Conservation (phyloP, 2,888 invertebrate species). For the Odontothrips loti region DNA sequence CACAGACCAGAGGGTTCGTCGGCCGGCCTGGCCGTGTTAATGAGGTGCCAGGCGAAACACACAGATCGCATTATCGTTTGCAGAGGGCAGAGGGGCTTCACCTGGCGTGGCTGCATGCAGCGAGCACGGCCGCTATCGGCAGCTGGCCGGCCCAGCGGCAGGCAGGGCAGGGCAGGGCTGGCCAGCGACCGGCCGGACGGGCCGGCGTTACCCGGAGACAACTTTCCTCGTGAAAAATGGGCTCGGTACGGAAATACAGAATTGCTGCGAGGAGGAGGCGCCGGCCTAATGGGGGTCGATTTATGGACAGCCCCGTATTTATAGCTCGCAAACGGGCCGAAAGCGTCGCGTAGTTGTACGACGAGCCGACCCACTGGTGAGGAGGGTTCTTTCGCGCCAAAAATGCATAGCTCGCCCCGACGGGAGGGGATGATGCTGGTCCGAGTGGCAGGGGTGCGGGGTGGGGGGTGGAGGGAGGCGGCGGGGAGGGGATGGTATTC, state of each 20-base stretch:
- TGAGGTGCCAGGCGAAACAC: conserved; percentile 16
- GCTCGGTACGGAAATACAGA: too few species aligned
- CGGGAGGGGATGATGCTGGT: background rate
- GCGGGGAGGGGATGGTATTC: background rate
- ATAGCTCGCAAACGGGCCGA: too few species aligned
- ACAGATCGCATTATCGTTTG: background rate
- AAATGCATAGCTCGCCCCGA: background rate
- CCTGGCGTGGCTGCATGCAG: background rate
- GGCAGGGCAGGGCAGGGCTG: too few species aligned
- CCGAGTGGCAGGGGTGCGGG: background rate
- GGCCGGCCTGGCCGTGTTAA: background rate
- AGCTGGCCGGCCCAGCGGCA: too few species aligned
- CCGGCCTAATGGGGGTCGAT: too few species aligned
- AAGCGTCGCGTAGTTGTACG: too few species aligned
- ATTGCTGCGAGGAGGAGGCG: too few species aligned
- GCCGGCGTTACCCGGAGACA: background rate
- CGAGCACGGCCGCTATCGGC: background rate
- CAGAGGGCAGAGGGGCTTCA: background rate
- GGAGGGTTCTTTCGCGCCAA: background rate
- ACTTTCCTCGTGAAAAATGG: too few species aligned
- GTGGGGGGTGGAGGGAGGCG: background rate
- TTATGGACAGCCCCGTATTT: too few species aligned
- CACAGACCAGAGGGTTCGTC: too few species aligned
- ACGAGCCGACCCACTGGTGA: too few species aligned
- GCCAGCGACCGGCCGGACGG: background rate